These are phyloP conservation scores for Ridgeia piscesae DNA, from an alignment of 1,140 invertebrate genomes.

Conservation along the genomic window DNA sequence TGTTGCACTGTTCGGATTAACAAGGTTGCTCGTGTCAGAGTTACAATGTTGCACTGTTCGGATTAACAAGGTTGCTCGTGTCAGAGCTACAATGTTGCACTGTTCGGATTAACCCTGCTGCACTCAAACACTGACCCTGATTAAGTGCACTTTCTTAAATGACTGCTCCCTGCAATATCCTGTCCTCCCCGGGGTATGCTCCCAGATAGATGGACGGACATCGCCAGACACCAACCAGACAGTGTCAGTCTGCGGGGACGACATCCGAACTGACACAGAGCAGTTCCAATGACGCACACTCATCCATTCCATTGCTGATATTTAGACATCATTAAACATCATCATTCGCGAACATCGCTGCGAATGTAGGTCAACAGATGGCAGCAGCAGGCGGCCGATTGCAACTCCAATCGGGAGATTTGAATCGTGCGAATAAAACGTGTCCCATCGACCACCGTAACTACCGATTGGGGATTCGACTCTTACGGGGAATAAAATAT, in stretches of 20 bases:
- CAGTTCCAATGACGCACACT: background rate
- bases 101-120: background rate
- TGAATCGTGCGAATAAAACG: background rate
- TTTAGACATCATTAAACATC: slow-evolving; percentile 1
- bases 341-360: background rate
- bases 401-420: background rate
- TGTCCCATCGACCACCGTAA: background rate
- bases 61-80: too few species aligned
- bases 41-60: too few species aligned
- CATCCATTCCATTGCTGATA: background rate
- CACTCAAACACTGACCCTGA: background rate
- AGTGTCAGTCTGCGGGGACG: background rate
- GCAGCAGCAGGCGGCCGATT: background rate
- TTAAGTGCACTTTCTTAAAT: background rate
- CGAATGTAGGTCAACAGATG: background rate
- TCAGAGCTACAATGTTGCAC: too few species aligned
- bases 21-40: too few species aligned
- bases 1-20: too few species aligned
- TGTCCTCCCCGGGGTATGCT: background rate
- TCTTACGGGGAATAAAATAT: background rate
- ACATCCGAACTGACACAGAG: background rate
- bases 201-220: background rate
- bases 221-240: background rate
- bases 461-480: background rate
- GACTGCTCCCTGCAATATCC: background rate